phyloP scores from a whole-genome alignment of 2,888 invertebrate genomes.

The Rhodophaea formosa region DNA sequence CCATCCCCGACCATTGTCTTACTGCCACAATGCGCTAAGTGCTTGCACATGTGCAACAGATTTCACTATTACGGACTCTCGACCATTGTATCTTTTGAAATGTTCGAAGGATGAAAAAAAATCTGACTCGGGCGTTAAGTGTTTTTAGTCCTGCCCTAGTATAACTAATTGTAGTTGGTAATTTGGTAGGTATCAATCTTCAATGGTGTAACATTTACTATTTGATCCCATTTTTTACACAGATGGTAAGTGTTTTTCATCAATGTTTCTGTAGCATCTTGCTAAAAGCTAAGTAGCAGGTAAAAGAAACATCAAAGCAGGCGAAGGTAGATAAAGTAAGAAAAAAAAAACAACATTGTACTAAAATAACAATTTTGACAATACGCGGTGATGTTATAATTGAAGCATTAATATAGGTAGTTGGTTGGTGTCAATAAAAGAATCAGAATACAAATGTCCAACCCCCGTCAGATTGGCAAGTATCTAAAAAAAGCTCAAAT shows the following conservation, averaged over 20 bases:
- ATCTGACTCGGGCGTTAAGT: too few species aligned
- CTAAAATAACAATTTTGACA: not conserved
- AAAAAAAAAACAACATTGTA: not conserved
- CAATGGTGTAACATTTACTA: too few species aligned
- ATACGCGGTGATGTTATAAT: not conserved
- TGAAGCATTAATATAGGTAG: not conserved
- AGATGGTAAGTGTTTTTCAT: not conserved
- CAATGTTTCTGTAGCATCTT: not conserved
- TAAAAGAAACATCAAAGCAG: not conserved
- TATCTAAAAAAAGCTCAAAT: conserved; percentile 42
- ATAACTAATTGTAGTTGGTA: too few species aligned
- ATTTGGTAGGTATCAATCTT: too few species aligned
- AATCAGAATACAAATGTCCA: conserved; percentile 17
- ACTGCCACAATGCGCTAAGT: conserved; percentile 42
- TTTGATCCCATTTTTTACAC: too few species aligned
- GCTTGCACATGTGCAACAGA: conserved; percentile 60
- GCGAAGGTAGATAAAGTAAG: not conserved
- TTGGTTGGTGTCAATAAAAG: conserved; percentile 22
- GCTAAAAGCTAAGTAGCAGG: not conserved
- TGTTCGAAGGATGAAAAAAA: not conserved
- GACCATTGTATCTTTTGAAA: not conserved
- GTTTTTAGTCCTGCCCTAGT: too few species aligned
- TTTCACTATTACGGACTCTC: not conserved
- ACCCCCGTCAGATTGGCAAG: conserved; percentile 17
- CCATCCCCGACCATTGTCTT: conserved; percentile 44